Evolutionary conservation across 2,797 vertebrate species (phyloP), one percentile per base, ranked within the genome.

Genomic region (Ctenopoma multispine): DNA sequence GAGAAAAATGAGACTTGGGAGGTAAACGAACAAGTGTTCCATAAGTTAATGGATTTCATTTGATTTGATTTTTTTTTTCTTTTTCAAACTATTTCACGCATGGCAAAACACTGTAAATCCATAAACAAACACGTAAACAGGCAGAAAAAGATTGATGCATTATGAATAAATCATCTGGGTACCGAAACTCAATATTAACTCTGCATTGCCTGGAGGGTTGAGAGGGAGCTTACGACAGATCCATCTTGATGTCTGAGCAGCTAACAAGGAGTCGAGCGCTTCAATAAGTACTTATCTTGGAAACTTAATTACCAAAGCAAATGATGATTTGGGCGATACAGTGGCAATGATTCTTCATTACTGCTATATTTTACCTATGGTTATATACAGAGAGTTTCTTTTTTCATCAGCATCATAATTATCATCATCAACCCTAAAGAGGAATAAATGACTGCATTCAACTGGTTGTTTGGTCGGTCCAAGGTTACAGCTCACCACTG

Each of bases 251-350:
- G 84, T 87, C 77, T 82, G 84, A 80, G 75, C 68, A 84, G 57
- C 75, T 79, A 77, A 86, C 85, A 63, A 78, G 72, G 72, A 87
- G 88, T 82, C 77, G 65, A 76, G 79, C 51, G 47, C 80, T 87
- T 89, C 71, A 71, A 69, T 58, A 63, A 77, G 71, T 77, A 84
- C 91, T 89, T 90, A 87, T 89, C 88, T 63, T 49, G 67, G 83
- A 80, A 92, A 87, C 82, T 88, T 92, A 91, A 92, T 92, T 90
- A 91, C 71, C 75, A 81, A 87, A 90, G 89, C 86, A 87, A 91
- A 89, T 77, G 79, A 81, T 90, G 87, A 91, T 89, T 87, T 81
- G 82, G 72, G 72, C 69, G 79, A 89, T 88, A 86, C 60, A 59
- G 75, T 24, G 5, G 71, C 85, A 44, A 79, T 91, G 81, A 87